Base-by-base conservation (phyloP, 2,113 vertebrate species). In the Anguilla japonica region DNA sequence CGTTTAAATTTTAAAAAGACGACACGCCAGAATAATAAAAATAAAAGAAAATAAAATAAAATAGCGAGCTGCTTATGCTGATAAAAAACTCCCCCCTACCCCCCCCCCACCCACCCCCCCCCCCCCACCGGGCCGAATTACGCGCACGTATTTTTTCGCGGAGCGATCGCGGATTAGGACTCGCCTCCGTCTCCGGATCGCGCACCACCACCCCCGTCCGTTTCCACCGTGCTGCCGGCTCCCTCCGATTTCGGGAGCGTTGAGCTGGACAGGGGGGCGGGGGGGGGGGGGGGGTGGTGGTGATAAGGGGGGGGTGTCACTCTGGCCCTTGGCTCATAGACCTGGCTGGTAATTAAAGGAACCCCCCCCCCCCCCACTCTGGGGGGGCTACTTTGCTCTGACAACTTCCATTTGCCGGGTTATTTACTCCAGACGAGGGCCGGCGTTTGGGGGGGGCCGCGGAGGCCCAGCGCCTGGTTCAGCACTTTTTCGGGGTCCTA, bases 291-390 rank as follows among this genome's bases (percentile, higher is more conserved):
- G 57, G 41, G 63, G 43, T 79, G 57, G 39, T 57, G 60, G 34
- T 53, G n/a, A 1, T 34, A 1, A 34, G 0, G 50, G 11, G 50
- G 50, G 50, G 50, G 8, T 13, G 86, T 56, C 29, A 18, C 60
- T 78, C 16, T 29, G 86, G 67, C 63, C 57, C 26, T 2, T 29
- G 20, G 82, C 34, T 34, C 82, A 13, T 84, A 88, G 87, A 92
- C 92, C 84, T 90, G 90, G 88, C 91, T 87, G 91, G 92, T 93
- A 93, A 94, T 95, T 95, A 94, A 94, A 92, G 91, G 90, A 89
- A 0, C 34, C 34, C 34, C 34, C 34, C 34, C 34, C 34, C 34
- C 34, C 34, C 87, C 86, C 89, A 84, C 88, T 90, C 87, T 83
- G 78, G 81, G 60, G 87, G 86, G 87, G 88, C 83, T 82, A 79